Base-by-base conservation (phyloP, 2,888 invertebrate genomes). In the Acrobasis consociella region DNA sequence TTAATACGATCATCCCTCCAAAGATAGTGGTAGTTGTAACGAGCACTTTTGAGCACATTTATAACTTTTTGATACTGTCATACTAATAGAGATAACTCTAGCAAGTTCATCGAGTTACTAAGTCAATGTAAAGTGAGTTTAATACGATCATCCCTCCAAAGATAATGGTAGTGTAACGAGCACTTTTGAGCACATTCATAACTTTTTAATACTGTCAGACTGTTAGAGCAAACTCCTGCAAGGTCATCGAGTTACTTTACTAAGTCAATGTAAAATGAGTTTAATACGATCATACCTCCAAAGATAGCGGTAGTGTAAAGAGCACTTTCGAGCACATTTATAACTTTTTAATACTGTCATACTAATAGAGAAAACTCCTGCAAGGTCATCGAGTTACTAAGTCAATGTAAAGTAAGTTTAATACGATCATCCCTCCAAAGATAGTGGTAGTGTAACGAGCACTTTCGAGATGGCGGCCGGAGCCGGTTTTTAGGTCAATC, bases 401-500 rank as follows among this genome's bases (percentile, higher is more conserved):
- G 42, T 11, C 13, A 42, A 39, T 42, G 42, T 56, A 46, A 56
- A 56, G 16, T 7, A 1, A 11, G 9, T 46, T 13, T 16, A 17
- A 16, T 39, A 39, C 46, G 46, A n/a, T 46, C 46, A 9, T 52
- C 56, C 42, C 56, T 42, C 42, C 22, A 42, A 56, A 55, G 55
- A 55, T 39, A 55, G 52, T 16, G 39, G 55, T 16, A 16, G 15
- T 52, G 52, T 55, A 55, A 55, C 53, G 53, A 38, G 38, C 51
- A 39, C 38, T 60, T 50, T 50, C 49, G 38, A 38, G 50, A 50
- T 39, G 17, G 31, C 11, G 22, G 49, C 58, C 58, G 51, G 51
- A 55, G 51, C 52, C 62, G 31, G 65, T 67, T 70, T 69, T 63
- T 71, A 64, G 71, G 71, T 71, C 71, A 71, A 70, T 71, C 71